Evolutionary conservation across 1,140 invertebrate genomes (phyloP), one percentile per base, ranked within the genome.

Genomic region (Asobara japonica): DNA sequence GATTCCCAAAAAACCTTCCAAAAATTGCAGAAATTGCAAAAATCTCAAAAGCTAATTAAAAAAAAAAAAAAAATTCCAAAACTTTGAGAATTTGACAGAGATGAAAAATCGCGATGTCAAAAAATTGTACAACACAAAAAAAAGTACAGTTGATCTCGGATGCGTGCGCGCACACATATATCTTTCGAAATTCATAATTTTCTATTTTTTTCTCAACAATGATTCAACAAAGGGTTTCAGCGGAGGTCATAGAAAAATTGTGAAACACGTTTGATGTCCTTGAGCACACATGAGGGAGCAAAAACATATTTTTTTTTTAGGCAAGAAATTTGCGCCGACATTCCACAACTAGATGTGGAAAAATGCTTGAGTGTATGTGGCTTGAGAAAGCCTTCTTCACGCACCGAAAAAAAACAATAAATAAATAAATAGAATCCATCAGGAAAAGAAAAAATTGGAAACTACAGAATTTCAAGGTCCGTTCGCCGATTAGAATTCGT

Each of bases 401-500:
- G 10, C 36, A 38, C 3, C 36, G 36, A 38, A 38, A n/a, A n/a
- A n/a, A n/a, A n/a, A n/a, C n/a, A n/a, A n/a, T n/a, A n/a, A n/a
- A n/a, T n/a, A n/a, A n/a, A n/a, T n/a, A n/a, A n/a, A n/a, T n/a
- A n/a, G 18, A 61, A 70, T 20, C 11, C 31, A 62, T 10, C 7
- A 45, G 25, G n/a, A 71, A 48, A 33, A 65, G 31, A 20, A 71
- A 51, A 33, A 65, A 71, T 65, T 65, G 33, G 31, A 71, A 62
- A 61, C 69, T 56, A 16, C 38, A 13, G 22, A 22, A 5, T 30
- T 48, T 71, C 62, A 71, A 71, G 71, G 65, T 36, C 62, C 30
- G 38, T 48, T 16, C n/a, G 36, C 60, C 38, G 64, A 74, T 69
- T 65, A 65, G 66, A 38, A 69, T 30, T 41, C 65, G 61, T 64